Percentiles rank a stretch among this genome's conserved stretches.
Evolutionary conservation across 1,140 invertebrate species (phyloP).

Genomic region (Neodiprion fabricii): DNA sequence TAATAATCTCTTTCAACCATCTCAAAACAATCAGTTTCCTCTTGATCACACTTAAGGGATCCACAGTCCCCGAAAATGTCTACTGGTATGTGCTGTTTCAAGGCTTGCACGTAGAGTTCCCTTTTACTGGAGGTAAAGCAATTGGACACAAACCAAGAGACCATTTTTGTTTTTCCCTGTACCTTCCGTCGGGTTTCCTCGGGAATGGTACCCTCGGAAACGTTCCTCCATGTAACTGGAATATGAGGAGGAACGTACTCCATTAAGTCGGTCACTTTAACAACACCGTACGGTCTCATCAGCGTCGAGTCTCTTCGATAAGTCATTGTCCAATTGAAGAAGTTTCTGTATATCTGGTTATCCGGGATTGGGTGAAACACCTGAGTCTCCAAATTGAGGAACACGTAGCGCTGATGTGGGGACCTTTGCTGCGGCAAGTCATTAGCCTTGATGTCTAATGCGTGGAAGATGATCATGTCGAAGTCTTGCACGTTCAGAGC

Average conservation of each 20-base stretch:
- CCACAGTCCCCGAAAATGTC: conserved; percentile 73
- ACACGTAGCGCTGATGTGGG: conserved; percentile 60
- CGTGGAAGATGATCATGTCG: conserved; percentile 58
- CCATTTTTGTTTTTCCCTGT: conserved; percentile 53
- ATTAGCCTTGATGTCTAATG: conserved; percentile 40
- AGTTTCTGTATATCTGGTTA: conserved; percentile 50
- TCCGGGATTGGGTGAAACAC: conserved; percentile 35
- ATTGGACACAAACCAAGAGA: conserved; percentile 69
- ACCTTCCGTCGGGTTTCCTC: conserved; percentile 1
- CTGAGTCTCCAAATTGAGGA: conserved; percentile 61
- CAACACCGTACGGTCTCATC: conserved; percentile 56
- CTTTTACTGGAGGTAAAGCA: conserved; percentile 62
- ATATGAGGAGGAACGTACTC: conserved; percentile 12
- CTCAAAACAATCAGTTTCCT: conserved; percentile 42
- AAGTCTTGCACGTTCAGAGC: conserved; percentile 44
- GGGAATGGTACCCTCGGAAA: background rate
- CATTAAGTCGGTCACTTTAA: conserved; percentile 47
- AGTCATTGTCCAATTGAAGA: conserved; percentile 70
- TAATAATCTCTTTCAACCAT: conserved; percentile 59
- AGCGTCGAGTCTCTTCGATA: conserved; percentile 66
- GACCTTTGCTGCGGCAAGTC: conserved; percentile 50
- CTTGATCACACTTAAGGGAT: conserved; percentile 44
- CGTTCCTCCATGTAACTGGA: background rate
- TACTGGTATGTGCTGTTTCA: conserved; percentile 63
- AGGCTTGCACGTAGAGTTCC: conserved; percentile 58